Percentiles rank a stretch among this genome's conserved stretches.
phyloP scores from a whole-genome alignment of 2,113 vertebrate species.

The Riparia riparia region DNA sequence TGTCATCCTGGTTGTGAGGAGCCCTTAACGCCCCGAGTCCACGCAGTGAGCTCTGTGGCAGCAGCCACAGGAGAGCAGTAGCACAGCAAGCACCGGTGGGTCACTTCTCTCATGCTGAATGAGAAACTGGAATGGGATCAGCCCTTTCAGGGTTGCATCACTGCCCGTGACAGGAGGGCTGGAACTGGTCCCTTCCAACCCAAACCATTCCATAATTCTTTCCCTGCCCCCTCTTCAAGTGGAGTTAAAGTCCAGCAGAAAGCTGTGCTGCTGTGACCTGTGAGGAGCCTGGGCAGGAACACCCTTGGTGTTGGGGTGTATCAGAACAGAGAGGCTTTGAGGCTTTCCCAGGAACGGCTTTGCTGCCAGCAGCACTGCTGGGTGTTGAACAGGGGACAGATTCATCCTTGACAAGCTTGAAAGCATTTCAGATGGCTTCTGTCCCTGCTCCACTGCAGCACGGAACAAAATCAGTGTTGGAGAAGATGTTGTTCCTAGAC shows the following conservation, averaged over 20 bases:
- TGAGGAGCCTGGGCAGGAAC: neutral
- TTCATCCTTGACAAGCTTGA: neutral
- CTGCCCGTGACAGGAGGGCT: neutral
- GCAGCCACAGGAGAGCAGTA: neutral
- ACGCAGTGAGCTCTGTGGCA: neutral
- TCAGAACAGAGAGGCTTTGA: neutral
- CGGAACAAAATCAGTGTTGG: neutral
- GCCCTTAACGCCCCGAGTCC: neutral
- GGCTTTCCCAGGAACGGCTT: neutral
- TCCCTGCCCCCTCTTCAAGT: too few relatives aligned
- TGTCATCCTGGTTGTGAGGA: neutral
- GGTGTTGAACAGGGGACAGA: neutral
- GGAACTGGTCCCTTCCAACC: neutral
- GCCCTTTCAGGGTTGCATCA: rapidly evolving
- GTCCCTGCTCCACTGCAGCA: neutral
- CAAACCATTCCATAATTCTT: neutral
- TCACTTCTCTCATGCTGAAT: neutral
- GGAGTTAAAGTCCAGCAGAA: neutral
- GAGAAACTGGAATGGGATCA: neutral
- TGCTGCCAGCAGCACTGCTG: neutral
- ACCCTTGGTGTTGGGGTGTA: neutral
- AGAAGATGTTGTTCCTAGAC: neutral
- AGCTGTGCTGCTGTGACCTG: neutral
- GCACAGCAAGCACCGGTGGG: neutral
- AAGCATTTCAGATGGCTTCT: neutral